Base-by-base conservation (phyloP, 1,140 invertebrate species). In the Mylabris phalerata region DNA sequence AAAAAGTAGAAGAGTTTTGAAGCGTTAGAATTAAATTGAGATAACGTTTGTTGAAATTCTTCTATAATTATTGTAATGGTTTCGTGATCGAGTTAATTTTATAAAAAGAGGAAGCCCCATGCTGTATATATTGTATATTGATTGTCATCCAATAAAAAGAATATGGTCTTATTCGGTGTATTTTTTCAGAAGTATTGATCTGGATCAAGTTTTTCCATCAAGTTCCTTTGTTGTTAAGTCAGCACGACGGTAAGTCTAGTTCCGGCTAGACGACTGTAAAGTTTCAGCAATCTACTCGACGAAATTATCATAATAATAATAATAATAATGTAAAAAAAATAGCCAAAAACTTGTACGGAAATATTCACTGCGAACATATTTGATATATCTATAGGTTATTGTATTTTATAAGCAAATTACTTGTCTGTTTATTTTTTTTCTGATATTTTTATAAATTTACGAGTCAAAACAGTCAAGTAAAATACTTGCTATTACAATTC, bases 101-200 rank as follows among this genome's bases (percentile, higher is more conserved):
- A 5, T 32, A 7, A 32, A 32, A 32, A 32, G 32, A 32, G 32
- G 7, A 32, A 32, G 32, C 32, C 7, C 4, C 32, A 32, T 3
- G 32, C 32, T 32, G 32, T 32, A 32, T 32, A 32, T 32, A 32
- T 7, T 5, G 32, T 5, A 32, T 7, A 55, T 59, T 59, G 57
- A 50, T 54, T 59, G 57, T 59, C 57, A 47, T 59, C 50, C 49
- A 46, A 50, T 11, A 59, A 52, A 46, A 25, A 27, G 43, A 58
- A 59, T 57, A 46, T 70, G 60, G 67, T 72, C 70, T 73, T 71
- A 73, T 65, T 66, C 60, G 66, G 71, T 73, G 64, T 73, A 69
- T 73, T 72, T 73, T 73, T 73, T 73, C 72, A 73, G 72, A 73
- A 70, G 59, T 67, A 66, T 64, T 73, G 67, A 69, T 71, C 64